Evolutionary conservation across 2,888 invertebrate genomes (phyloP).

Genomic region (Vannuccia rotundouncinata): DNA sequence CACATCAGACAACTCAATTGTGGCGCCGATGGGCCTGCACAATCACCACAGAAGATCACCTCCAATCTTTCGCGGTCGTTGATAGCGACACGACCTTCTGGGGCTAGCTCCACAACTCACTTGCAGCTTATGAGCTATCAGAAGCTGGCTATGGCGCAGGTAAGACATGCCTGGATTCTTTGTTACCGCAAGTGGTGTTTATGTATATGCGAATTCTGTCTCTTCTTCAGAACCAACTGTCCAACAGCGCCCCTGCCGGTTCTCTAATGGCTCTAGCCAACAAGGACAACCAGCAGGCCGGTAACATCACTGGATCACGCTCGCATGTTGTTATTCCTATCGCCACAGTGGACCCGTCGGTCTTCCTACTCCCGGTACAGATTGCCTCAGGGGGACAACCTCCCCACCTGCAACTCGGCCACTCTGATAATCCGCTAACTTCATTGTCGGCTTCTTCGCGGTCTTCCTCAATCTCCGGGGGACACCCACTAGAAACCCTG

Average conservation of each 20-base stretch:
- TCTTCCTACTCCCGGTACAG: conserved; percentile 2
- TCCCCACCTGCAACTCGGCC: too few species aligned
- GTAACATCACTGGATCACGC: background rate
- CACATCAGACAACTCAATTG: background rate
- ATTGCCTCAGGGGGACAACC: too few species aligned
- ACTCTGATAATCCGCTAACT: too few species aligned
- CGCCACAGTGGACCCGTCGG: conserved; percentile 1
- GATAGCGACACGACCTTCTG: background rate
- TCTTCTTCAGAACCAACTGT: background rate
- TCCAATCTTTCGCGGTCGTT: background rate
- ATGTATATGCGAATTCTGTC: too few species aligned
- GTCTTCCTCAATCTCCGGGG: too few species aligned
- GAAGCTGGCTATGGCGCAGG: background rate
- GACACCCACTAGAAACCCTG: too few species aligned
- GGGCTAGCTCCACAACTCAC: background rate
- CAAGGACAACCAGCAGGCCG: background rate
- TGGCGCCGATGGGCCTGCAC: background rate
- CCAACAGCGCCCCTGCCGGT: background rate
- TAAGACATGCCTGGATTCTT: too few species aligned
- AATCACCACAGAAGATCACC: background rate
- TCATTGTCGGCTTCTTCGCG: too few species aligned
- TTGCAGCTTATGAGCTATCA: background rate
- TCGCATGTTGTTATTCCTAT: background rate
- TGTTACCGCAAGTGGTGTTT: too few species aligned
- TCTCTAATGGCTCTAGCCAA: background rate